Percentiles rank a stretch among this genome's conserved stretches.
Evolutionary conservation across 2,797 vertebrate genomes (phyloP).

Genomic region (Nothura maculosa): DNA sequence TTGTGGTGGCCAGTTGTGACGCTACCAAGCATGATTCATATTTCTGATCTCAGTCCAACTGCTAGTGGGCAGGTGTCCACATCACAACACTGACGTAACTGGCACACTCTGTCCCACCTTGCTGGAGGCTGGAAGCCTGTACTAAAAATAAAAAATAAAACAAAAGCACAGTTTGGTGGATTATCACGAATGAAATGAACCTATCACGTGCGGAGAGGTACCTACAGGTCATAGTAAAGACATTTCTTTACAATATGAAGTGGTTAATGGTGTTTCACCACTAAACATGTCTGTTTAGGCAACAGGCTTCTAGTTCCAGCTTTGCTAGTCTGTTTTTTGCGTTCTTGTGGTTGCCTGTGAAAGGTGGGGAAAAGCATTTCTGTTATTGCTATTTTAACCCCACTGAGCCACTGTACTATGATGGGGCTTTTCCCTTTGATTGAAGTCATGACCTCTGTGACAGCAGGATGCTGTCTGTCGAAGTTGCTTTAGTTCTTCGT

Average conservation of each 20-base stretch:
- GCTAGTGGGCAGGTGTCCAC: conserved; percentile 50
- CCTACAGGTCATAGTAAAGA: neutral
- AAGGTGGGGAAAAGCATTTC: neutral
- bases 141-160: conserved; percentile 56
- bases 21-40: conserved; percentile 8
- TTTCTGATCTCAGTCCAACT: conserved; percentile 58
- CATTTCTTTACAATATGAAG: neutral
- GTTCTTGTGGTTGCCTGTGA: neutral
- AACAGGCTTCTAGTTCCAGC: neutral
- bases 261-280: neutral
- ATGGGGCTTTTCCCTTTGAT: neutral
- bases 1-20: neutral
- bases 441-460: neutral
- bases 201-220: neutral
- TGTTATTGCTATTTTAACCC: neutral
- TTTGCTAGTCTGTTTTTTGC: neutral
- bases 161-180: neutral
- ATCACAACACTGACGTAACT: conserved; percentile 22
- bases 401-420: neutral
- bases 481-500: neutral
- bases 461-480: neutral
- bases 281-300: neutral
- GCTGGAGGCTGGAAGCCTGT: neutral
- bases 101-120: conserved; percentile 37
- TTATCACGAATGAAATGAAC: neutral